A percentile compares a stretch with the other conserved stretches of the same genome.
phyloP scores from a whole-genome alignment of 2,113 vertebrate species.

The Trochalopteron elliotii region DNA sequence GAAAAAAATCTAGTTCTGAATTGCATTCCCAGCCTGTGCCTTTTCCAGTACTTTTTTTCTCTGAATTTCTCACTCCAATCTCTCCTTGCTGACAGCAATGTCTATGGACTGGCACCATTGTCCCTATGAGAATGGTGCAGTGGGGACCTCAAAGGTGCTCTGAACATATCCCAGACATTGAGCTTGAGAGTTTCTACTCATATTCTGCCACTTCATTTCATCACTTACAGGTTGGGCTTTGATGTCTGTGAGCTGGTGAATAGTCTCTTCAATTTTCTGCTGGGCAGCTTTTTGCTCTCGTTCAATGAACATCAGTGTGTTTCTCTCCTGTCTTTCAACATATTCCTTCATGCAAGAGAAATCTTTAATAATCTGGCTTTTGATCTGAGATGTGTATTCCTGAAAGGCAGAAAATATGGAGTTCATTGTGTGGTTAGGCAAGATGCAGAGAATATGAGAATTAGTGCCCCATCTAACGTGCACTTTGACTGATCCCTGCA shows the following conservation, averaged over 20 bases:
- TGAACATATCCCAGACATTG: neutral
- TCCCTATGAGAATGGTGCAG: neutral
- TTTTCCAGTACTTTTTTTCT: neutral
- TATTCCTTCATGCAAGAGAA: conserved; percentile 56
- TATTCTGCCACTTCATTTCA: neutral
- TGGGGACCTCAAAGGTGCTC: neutral
- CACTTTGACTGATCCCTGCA: neutral
- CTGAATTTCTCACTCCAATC: neutral
- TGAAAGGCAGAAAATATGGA: neutral
- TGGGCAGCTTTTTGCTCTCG: conserved; percentile 1
- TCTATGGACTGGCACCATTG: neutral
- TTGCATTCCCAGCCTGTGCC: neutral
- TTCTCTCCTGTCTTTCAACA: conserved; percentile 49
- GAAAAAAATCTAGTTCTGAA: neutral
- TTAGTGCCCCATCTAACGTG: neutral
- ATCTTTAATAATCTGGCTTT: conserved; percentile 35
- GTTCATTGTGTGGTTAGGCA: neutral
- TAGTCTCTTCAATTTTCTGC: neutral
- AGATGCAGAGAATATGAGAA: neutral
- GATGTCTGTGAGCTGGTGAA: neutral
- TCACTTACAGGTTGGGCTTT: neutral
- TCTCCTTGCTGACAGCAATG: neutral
- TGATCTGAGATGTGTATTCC: conserved; percentile 41
- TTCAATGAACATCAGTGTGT: conserved; percentile 38
- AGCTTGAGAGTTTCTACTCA: neutral